Conservation (phyloP, 1,140 invertebrate species). For the Trypoxylus dichotomus region DNA sequence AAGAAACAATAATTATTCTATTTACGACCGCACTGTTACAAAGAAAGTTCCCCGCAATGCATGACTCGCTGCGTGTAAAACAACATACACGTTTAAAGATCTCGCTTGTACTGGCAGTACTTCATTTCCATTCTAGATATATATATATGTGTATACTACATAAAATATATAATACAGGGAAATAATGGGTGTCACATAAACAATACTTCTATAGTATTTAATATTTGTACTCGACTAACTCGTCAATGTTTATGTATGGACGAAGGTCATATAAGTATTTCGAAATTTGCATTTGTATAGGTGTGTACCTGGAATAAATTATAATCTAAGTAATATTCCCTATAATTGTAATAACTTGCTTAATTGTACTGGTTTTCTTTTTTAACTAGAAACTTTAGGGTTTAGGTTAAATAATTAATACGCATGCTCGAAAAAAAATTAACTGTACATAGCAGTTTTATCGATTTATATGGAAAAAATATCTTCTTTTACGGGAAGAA, state of each 20-base stretch:
- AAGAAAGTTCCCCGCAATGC: not conserved
- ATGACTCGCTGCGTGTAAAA: not conserved
- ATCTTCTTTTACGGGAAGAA: no score
- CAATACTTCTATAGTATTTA: not conserved
- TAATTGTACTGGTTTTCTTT: no score
- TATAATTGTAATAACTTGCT: no score
- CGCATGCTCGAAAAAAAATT: no score
- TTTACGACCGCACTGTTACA: not conserved
- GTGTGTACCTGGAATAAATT: no score
- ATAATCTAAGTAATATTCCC: no score
- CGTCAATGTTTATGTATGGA: not conserved
- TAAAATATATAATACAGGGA: not conserved
- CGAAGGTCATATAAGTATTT: not conserved
- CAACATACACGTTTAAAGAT: not conserved
- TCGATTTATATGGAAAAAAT: no score
- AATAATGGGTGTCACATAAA: not conserved
- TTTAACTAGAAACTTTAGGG: no score
- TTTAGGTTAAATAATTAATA: no score
- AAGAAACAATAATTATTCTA: no score
- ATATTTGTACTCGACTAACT: not conserved
- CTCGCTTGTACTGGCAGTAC: not conserved
- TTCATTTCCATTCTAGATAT: not conserved
- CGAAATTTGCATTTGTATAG: not conserved
- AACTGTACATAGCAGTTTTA: no score
- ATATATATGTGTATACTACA: not conserved